phyloP scores from a whole-genome alignment of 2,113 vertebrate genomes.

The Orycteropus afer region DNA sequence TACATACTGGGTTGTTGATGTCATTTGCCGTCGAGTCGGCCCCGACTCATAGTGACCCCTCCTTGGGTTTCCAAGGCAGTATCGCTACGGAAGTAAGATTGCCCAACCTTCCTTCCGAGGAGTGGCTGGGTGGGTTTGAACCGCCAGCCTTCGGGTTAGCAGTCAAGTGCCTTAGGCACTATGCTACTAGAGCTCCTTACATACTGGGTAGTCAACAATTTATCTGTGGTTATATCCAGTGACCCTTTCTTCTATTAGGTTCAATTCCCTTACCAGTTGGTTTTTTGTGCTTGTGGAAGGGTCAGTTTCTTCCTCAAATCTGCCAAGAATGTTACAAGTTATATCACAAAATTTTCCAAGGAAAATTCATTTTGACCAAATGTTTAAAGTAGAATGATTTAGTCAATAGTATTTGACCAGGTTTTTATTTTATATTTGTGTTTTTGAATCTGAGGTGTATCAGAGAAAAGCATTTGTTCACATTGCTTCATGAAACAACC shows the following conservation, averaged over 20 bases:
- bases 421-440: slow-evolving; percentile 63
- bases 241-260: slow-evolving; percentile 17
- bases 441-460: not conserved
- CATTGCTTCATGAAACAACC: slow-evolving; percentile 43
- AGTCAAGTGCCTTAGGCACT: no score
- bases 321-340: slow-evolving; percentile 27
- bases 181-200: no score
- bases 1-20: no score
- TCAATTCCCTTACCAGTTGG: slow-evolving; percentile 53
- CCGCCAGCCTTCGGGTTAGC: no score
- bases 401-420: slow-evolving; percentile 8
- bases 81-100: no score
- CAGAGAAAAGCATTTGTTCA: slow-evolving; percentile 42
- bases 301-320: slow-evolving; percentile 51
- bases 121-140: no score
- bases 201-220: slow-evolving; percentile 71
- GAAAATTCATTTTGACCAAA: slow-evolving; percentile 55
- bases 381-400: slow-evolving; percentile 49
- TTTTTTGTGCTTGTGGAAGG: not conserved
- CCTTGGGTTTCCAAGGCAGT: no score
- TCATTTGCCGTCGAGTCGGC: no score
- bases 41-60: no score
- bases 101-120: no score
- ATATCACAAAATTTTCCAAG: slow-evolving; percentile 7
- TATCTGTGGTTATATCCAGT: slow-evolving; percentile 52